Evolutionary conservation across 2,888 invertebrate genomes (phyloP), one percentile per base, ranked within the genome.

Genomic region (Uloborus plumipes): DNA sequence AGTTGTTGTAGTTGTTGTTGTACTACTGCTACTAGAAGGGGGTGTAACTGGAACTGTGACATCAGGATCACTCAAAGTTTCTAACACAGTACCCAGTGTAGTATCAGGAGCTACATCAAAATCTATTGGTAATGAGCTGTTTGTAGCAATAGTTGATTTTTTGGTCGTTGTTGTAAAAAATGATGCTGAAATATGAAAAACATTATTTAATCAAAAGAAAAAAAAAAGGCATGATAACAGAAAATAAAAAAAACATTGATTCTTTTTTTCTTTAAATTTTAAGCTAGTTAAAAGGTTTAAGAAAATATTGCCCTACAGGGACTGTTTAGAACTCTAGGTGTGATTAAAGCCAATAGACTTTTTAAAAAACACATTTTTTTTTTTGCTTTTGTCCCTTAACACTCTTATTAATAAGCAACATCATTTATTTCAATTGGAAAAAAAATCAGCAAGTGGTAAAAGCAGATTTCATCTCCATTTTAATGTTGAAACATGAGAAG

Each of bases 101-200:
- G 76, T 77, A 14, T 77, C 77, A 20, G 64, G 66, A n/a, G 70
- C 53, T 2, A 65, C 13, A 15, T 77, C 83, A 6, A 62, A 15
- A 26, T 82, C 81, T 22, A 67, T 58, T 20, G 74, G 53, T 47
- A 59, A 26, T n/a, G 82, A 82, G 50, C 65, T 77, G 49, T 77
- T 83, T 2, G 61, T 47, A 4, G 64, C 62, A 50, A 83, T 71
- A 6, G 73, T 62, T 0, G 83, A 73, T 55, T 83, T 83, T 69
- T 73, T 77, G 31, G 83, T 83, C 15, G 83, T 83, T 20, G 72
- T 83, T 51, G 83, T 83, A 59, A 83, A 83, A 73, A 72, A 83
- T 11, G 77, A 72, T 26, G 83, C 83, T 83, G 58, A 0, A 72
- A 76, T n/a, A 55, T 55, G 16, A 49, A 59, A 26, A 39, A 66